phyloP scores from a whole-genome alignment of 2,888 invertebrate species.

The Sphecodes monilicornis region DNA sequence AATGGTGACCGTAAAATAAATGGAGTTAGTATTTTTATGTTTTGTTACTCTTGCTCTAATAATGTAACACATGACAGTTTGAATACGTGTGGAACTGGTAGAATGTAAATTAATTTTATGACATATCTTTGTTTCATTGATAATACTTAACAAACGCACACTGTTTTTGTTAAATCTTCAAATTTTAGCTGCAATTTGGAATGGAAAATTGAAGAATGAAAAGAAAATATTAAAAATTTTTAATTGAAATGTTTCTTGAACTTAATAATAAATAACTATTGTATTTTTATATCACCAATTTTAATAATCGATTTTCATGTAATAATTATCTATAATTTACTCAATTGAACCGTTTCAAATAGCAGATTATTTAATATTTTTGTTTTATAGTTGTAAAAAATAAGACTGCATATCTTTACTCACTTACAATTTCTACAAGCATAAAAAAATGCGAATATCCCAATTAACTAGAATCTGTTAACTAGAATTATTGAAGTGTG shows the following conservation, averaged over 20 bases:
- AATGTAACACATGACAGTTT: neutral
- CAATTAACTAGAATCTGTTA: constrained; percentile 13
- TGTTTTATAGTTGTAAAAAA: neutral
- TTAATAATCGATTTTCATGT: neutral
- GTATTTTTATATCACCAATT: neutral
- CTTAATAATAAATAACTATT: neutral
- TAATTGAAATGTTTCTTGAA: neutral
- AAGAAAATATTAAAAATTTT: no score
- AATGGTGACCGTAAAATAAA: neutral
- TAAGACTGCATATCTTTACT: neutral
- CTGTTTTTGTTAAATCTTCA: neutral
- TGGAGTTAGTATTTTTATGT: neutral
- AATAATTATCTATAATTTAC: neutral
- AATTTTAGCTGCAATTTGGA: no score
- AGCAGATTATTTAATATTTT: neutral
- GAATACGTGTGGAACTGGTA: no score
- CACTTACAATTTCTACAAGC: no score
- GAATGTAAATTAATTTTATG: neutral
- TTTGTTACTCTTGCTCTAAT: neutral
- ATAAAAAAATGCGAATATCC: no score
- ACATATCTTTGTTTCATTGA: neutral
- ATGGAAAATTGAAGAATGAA: no score
- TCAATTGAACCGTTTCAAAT: neutral
- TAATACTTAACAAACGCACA: neutral
- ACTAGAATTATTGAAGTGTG: constrained; percentile 14